Base-by-base conservation (phyloP, 2,113 vertebrate genomes). In the Oenanthe oenanthe region DNA sequence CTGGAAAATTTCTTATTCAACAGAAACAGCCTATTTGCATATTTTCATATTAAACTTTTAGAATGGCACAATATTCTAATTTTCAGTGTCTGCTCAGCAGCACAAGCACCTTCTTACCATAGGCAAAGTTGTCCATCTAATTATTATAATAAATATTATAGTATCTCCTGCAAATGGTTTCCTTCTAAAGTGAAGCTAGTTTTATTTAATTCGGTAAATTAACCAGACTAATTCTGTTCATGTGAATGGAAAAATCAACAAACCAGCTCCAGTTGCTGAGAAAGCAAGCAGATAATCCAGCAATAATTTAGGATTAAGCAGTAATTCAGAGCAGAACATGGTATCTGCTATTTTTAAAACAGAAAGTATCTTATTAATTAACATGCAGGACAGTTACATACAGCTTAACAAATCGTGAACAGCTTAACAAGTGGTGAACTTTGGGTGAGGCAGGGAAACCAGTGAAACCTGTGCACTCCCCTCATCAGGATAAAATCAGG, bases 401-500 rank as follows among this genome's bases (percentile, higher is more conserved):
- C 17, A 25, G 19, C 17, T 78, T 63, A 72, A 84, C 13, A 71
- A 92, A 84, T 56, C 0, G 0, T 21, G n/a, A 74, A 72, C 22
- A 25, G 18, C 29, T 53, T 51, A 29, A 45, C 6, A 74, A 67
- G 70, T 58, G 40, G 66, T 56, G 42, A 94, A 42, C 4, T 31
- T 67, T 34, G 31, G 21, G 28, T 29, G 22, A 81, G 42, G 57
- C 1, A 5, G 18, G 34, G 50, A 73, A 85, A 75, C 3, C 22
- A 77, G 38, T 36, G 43, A 75, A 79, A 93, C 9, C 38, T 50
- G 42, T 51, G 77, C 73, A 88, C 5, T 26, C 16, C 36, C 26
- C 29, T 42, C 43, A 91, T 94, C 85, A 96, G 82, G 85, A 76
- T 76, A 91, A 93, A 96, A 92, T 95, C 85, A 73, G 89, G 77